phyloP scores from a whole-genome alignment of 2,797 vertebrate species.

The Tenualosa thibaudeaui region DNA sequence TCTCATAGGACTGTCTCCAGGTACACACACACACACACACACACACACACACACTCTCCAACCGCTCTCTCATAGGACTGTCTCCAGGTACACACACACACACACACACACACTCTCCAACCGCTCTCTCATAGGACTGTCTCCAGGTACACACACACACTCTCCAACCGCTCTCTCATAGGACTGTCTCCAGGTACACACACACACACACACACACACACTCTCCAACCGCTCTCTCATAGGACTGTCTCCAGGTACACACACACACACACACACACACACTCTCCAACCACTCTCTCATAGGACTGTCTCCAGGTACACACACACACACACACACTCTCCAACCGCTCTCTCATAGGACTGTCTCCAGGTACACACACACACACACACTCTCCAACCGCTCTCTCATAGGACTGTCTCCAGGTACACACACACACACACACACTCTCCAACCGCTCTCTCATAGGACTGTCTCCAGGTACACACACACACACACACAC shows the following conservation, averaged over 20 bases:
- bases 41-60: slow-evolving; percentile 74
- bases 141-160: slow-evolving; percentile 59
- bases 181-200: slow-evolving; percentile 1
- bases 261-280: not conserved
- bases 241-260: slow-evolving; percentile 19
- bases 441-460: no score
- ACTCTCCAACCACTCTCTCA: not conserved
- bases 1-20: not conserved
- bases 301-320: not conserved
- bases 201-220: slow-evolving; percentile 11
- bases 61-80: not conserved
- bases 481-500: no score
- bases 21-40: slow-evolving; percentile 7
- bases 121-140: not conserved
- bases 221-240: slow-evolving; percentile 1
- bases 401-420: no score
- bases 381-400: slow-evolving; percentile 66
- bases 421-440: no score
- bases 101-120: slow-evolving; percentile 31
- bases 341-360: no score
- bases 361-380: not conserved
- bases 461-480: no score
- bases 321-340: not conserved
- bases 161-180: slow-evolving; percentile 46
- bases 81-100: not conserved